These are phyloP conservation scores for Diachasmimorpha longicaudata DNA, from an alignment of 1,140 invertebrate species.

Conservation along the genomic window DNA sequence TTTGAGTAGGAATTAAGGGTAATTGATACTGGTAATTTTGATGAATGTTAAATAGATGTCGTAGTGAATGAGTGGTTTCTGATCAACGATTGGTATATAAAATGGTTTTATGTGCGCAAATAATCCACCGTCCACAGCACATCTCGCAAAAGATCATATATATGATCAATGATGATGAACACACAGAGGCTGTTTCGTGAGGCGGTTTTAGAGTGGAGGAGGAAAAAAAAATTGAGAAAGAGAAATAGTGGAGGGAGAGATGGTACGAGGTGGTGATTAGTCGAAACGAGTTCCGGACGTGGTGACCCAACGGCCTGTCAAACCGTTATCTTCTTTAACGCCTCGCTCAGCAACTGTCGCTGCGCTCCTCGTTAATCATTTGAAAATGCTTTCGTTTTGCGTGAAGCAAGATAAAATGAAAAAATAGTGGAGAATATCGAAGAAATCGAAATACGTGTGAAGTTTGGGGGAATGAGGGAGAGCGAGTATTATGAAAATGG, in stretches of 20 bases:
- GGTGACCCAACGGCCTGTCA: slow-evolving; percentile 33
- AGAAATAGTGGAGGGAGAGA: background rate
- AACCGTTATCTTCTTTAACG: slow-evolving; percentile 37
- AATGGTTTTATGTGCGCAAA: background rate
- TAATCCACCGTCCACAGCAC: background rate
- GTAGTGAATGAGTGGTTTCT: no score
- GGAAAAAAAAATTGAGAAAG: background rate
- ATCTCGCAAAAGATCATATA: background rate
- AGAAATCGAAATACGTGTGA: slow-evolving; percentile 8
- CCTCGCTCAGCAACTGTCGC: slow-evolving; percentile 20
- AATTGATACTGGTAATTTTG: no score
- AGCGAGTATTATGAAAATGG: slow-evolving; percentile 17
- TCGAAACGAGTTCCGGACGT: slow-evolving; percentile 36
- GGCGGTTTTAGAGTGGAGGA: background rate
- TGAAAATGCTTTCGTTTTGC: background rate
- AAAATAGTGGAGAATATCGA: background rate
- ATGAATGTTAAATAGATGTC: no score
- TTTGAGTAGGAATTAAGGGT: no score
- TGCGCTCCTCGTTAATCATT: slow-evolving; percentile 31
- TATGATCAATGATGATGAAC: background rate
- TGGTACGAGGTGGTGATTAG: slow-evolving; percentile 36
- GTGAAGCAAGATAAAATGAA: background rate
- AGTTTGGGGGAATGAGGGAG: background rate
- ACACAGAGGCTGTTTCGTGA: background rate
- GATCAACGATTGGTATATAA: background rate